phyloP scores from a whole-genome alignment of 2,113 vertebrate species.

The Physeter macrocephalus region DNA sequence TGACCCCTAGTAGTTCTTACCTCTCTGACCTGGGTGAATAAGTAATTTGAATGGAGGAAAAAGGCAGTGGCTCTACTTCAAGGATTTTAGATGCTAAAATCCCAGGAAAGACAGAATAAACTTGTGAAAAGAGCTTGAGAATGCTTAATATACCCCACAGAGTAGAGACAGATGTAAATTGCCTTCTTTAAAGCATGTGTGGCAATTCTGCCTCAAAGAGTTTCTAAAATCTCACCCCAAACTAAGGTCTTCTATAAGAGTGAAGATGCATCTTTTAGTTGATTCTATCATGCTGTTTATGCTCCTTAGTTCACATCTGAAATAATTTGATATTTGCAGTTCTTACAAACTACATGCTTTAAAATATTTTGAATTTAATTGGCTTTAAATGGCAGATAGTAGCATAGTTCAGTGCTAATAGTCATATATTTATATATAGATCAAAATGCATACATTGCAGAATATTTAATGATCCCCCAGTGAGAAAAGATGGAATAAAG shows the following conservation, averaged over 20 bases:
- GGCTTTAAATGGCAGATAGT: conserved; percentile 9
- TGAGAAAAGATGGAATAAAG: not conserved
- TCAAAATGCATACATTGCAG: not conserved
- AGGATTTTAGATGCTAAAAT: not conserved
- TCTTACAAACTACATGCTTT: not conserved
- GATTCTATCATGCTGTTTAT: not conserved
- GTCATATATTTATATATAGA: not conserved
- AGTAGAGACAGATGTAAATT: not conserved
- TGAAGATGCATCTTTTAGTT: not conserved
- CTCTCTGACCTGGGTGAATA: not conserved
- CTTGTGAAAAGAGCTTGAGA: not conserved
- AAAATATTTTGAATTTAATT: conserved; percentile 21
- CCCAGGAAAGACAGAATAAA: not conserved
- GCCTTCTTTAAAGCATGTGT: not conserved
- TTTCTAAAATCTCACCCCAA: not conserved
- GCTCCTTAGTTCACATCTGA: not conserved
- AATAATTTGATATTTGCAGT: not conserved
- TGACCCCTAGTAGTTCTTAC: not conserved
- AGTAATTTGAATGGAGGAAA: not conserved
- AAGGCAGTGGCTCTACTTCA: not conserved
- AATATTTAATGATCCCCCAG: not conserved
- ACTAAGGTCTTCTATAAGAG: not conserved
- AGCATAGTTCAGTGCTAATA: not conserved
- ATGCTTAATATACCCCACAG: not conserved
- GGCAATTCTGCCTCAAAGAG: not conserved